These are phyloP conservation scores for Spilogale gracilis DNA, from an alignment of 2,113 vertebrate genomes.

Conservation along the genomic window DNA sequence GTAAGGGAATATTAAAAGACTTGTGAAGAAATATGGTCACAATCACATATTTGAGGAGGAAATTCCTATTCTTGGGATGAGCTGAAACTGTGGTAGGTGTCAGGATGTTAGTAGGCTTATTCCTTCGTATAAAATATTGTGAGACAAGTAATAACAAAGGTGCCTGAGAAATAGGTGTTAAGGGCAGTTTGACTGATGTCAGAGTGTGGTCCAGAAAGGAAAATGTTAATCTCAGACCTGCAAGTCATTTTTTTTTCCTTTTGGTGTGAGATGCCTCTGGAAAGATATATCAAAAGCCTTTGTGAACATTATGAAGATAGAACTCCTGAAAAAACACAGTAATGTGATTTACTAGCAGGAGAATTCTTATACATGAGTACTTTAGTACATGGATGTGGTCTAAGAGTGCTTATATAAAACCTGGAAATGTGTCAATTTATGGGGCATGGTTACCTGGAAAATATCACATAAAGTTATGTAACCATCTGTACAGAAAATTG, in stretches of 20 bases:
- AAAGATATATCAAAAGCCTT: not conserved
- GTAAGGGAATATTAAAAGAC: not conserved
- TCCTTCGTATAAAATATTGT: not conserved
- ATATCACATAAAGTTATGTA: not conserved
- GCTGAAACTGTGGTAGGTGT: not conserved
- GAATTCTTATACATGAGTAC: not conserved
- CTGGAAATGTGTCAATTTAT: constrained; percentile 31
- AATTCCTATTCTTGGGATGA: not conserved
- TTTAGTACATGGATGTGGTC: not conserved
- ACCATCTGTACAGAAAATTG: not conserved
- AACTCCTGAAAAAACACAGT: not conserved
- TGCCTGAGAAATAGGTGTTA: not conserved
- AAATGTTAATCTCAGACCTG: not conserved
- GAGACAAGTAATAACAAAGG: constrained; percentile 22
- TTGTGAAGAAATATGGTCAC: not conserved
- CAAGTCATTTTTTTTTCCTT: not conserved
- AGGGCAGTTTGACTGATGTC: not conserved
- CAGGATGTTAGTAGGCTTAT: not conserved
- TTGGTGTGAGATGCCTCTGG: not conserved
- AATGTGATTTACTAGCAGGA: not conserved
- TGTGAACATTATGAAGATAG: not conserved
- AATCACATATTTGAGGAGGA: not conserved
- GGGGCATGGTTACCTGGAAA: not conserved
- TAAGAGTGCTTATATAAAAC: not conserved
- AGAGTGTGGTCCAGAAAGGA: not conserved